Conservation (phyloP, 1,140 invertebrate species). For the Papilio polyxenes region DNA sequence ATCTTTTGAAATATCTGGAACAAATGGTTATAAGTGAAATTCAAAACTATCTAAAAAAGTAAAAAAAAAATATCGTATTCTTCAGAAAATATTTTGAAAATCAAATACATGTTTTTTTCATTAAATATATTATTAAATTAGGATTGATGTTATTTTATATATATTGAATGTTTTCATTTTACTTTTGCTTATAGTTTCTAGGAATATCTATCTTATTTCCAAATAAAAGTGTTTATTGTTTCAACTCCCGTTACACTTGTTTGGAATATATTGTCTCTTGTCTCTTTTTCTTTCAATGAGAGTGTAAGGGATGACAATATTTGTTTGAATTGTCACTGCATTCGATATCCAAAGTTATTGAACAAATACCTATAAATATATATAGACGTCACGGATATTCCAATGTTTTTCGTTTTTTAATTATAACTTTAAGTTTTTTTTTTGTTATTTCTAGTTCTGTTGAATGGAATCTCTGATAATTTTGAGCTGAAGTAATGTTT, state of each 20-base stretch:
- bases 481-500: neutral
- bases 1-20: too few species aligned
- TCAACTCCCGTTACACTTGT: too few species aligned
- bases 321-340: neutral
- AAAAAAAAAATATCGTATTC: too few species aligned
- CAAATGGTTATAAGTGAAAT: too few species aligned
- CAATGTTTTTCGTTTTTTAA: slow-evolving; percentile 23
- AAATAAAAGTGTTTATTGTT: neutral
- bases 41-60: too few species aligned
- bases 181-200: neutral
- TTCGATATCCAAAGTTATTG: neutral
- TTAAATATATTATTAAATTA: too few species aligned
- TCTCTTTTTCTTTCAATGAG: too few species aligned
- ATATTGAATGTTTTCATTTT: neutral
- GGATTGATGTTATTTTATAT: too few species aligned
- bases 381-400: neutral
- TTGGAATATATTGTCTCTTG: too few species aligned
- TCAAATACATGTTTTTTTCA: too few species aligned
- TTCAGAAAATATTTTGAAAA: too few species aligned
- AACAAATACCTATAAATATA: neutral
- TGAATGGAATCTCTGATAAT: slow-evolving; percentile 6
- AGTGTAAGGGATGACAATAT: too few species aligned
- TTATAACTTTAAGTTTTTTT: slow-evolving; percentile 17
- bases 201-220: neutral
- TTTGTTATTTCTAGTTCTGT: slow-evolving; percentile 16